phyloP scores from a whole-genome alignment of 1,140 invertebrate genomes.

The Drosophila pectinifera region DNA sequence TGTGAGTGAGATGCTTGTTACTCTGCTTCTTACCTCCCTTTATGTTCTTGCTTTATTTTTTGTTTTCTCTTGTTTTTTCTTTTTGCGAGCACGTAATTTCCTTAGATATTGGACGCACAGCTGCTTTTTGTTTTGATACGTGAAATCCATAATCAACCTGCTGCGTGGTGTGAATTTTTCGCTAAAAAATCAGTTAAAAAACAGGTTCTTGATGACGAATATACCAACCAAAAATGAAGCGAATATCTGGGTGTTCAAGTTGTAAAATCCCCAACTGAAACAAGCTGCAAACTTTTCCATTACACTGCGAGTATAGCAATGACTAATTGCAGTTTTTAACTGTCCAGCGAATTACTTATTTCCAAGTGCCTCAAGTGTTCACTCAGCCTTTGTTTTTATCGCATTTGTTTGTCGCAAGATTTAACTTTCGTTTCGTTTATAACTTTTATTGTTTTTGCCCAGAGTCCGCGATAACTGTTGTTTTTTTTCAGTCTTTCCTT shows the following conservation, averaged over 20 bases:
- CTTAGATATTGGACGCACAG: slow-evolving; percentile 60
- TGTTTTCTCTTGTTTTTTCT: slow-evolving; percentile 1
- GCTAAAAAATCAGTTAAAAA: slow-evolving; percentile 5
- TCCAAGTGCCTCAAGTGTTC: slow-evolving; percentile 22
- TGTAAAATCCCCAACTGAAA: slow-evolving; percentile 21
- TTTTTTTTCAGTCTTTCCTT: slow-evolving; percentile 2
- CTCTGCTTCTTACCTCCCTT: slow-evolving; percentile 7
- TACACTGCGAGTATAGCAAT: slow-evolving; percentile 30
- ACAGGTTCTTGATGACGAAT: slow-evolving; percentile 24
- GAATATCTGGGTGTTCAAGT: slow-evolving; percentile 10
- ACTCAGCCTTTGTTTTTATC: slow-evolving; percentile 37
- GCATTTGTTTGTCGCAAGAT: slow-evolving; percentile 39
- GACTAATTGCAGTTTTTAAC: slow-evolving; percentile 60
- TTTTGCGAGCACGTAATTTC: slow-evolving; percentile 39
- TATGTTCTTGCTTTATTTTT: slow-evolving; percentile 37
- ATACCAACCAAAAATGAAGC: neutral
- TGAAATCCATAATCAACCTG: slow-evolving; percentile 66
- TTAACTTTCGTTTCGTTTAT: slow-evolving; percentile 39
- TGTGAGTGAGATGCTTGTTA: slow-evolving; percentile 24
- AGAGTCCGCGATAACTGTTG: slow-evolving; percentile 18
- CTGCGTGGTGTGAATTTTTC: slow-evolving; percentile 15
- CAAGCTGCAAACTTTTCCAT: slow-evolving; percentile 34
- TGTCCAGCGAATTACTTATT: slow-evolving; percentile 19
- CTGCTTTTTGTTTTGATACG: slow-evolving; percentile 81
- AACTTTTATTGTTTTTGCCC: slow-evolving; percentile 1